Conservation (phyloP, 2,888 invertebrate genomes). For the Lymantria monacha region DNA sequence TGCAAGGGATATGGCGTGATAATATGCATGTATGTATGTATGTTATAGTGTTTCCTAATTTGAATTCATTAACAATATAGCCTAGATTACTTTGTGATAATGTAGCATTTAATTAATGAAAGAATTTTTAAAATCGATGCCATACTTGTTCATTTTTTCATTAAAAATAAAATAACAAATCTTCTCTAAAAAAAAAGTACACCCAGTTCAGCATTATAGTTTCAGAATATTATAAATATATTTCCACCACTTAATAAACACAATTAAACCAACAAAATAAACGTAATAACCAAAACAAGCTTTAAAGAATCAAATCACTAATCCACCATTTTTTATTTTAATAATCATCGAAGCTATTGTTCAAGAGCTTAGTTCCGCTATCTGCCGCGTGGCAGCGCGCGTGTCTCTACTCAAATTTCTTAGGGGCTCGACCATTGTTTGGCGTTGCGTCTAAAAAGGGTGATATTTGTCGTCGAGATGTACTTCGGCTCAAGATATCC, state of each 20-base stretch:
- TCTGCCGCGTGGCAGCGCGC: conserved; percentile 60
- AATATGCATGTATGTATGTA: no score
- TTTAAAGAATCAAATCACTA: conserved; percentile 29
- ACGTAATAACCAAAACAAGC: conserved; percentile 19
- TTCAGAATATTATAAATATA: no score
- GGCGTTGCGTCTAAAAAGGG: conserved; percentile 21
- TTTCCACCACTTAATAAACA: conserved; percentile 14
- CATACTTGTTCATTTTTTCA: no score
- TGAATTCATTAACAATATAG: no score
- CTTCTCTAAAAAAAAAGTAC: no score
- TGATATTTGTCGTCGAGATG: conserved; percentile 31
- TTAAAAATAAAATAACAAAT: no score
- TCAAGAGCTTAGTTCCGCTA: conserved; percentile 56
- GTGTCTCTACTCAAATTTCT: conserved; percentile 50
- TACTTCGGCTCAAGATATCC: conserved; percentile 28
- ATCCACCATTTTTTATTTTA: conserved; percentile 15
- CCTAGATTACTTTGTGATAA: no score
- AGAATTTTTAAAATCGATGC: no score
- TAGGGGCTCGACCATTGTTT: conserved; percentile 35
- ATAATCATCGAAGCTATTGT: conserved; percentile 15
- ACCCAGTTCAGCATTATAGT: neutral
- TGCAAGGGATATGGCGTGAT: no score
- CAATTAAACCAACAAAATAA: conserved; percentile 19
- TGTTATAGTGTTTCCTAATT: no score
- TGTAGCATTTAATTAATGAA: no score